Conservation (phyloP, 1,140 invertebrate species). For the Ooceraea biroi region DNA sequence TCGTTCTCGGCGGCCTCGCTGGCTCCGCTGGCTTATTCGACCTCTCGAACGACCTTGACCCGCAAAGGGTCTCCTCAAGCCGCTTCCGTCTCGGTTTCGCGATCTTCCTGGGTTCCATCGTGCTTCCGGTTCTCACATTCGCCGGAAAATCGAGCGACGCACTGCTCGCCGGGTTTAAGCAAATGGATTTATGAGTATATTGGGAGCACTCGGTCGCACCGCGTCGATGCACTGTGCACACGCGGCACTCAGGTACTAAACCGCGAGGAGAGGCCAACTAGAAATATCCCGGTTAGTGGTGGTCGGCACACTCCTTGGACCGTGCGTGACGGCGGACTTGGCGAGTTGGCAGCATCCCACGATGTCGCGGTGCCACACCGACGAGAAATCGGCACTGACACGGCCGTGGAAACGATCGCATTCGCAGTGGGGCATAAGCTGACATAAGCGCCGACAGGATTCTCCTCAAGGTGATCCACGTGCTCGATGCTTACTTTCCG, state of each 20-base stretch:
- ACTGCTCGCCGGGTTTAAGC: not conserved
- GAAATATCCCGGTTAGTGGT: conserved; percentile 69
- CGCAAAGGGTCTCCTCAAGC: conserved; percentile 53
- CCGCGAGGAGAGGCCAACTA: conserved; percentile 62
- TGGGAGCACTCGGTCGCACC: not conserved
- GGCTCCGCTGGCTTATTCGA: conserved; percentile 63
- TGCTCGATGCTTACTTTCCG: not conserved
- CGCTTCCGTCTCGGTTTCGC: conserved; percentile 71
- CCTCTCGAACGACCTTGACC: conserved; percentile 42
- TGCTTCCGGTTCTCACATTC: conserved; percentile 66
- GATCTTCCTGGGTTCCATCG: conserved; percentile 77
- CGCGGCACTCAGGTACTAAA: conserved; percentile 67
- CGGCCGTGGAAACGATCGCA: conserved; percentile 42
- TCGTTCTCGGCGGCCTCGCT: conserved; percentile 68
- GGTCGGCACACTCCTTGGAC: conserved; percentile 44
- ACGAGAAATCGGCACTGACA: conserved; percentile 57
- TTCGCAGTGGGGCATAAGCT: conserved; percentile 63
- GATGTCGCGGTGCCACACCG: conserved; percentile 59
- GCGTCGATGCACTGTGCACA: conserved; percentile 58
- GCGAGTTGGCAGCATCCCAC: conserved; percentile 75
- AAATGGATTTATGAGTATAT: not conserved
- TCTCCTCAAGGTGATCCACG: conserved; percentile 5
- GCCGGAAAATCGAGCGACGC: conserved; percentile 15
- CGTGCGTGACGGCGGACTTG: conserved; percentile 52
- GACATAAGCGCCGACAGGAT: conserved; percentile 38